phyloP scores from a whole-genome alignment of 2,888 invertebrate species.

The Temnothorax rugatulus region DNA sequence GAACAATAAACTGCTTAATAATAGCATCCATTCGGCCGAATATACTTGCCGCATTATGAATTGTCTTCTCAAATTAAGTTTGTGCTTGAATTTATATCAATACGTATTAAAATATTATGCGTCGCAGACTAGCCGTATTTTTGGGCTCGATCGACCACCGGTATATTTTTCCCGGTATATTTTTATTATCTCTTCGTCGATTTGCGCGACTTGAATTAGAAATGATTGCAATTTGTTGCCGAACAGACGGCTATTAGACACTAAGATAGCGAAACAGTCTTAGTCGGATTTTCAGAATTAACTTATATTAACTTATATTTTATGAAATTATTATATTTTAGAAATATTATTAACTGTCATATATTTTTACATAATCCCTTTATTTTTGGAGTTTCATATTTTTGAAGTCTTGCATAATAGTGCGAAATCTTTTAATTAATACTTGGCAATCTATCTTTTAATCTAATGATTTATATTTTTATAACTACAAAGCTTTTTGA shows the following conservation, averaged over 20 bases:
- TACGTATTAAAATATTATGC: slow-evolving; percentile 2
- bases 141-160: background rate
- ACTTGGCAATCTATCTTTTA: background rate
- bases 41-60: background rate
- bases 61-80: background rate
- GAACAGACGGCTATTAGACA: background rate
- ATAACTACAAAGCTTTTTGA: background rate
- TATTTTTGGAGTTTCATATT: background rate
- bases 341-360: background rate
- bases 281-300: background rate
- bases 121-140: background rate
- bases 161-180: background rate
- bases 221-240: background rate
- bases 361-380: background rate
- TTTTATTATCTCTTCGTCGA: background rate
- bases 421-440: background rate
- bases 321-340: no score
- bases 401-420: background rate
- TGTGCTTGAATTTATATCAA: background rate
- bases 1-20: background rate
- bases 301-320: no score
- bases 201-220: slow-evolving; percentile 16
- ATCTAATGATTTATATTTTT: background rate
- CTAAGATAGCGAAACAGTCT: background rate
- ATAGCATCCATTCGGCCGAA: background rate